Conservation (phyloP, 2,113 vertebrate genomes). For the Mixornis gularis region DNA sequence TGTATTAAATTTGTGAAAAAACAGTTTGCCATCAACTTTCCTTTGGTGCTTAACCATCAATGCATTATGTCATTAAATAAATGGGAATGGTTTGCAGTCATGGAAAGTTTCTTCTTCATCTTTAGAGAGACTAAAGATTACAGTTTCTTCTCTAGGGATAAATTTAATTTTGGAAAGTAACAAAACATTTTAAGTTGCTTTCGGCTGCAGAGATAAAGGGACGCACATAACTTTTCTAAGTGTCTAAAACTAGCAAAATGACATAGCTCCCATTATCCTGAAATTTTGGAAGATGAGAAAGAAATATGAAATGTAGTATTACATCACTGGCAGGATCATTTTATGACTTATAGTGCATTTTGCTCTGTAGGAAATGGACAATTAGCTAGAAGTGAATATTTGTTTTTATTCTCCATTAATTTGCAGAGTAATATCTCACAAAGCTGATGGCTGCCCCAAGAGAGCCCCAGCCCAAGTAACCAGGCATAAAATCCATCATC, state of each 20-base stretch:
- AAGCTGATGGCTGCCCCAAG: not conserved
- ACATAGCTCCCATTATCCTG: not conserved
- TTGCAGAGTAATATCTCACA: not conserved
- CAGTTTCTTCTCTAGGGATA: not conserved
- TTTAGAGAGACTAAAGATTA: not conserved
- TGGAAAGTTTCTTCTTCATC: not conserved
- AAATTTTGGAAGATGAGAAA: not conserved
- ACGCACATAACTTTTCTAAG: not conserved
- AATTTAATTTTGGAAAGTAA: not conserved
- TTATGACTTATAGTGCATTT: not conserved
- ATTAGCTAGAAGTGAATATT: not conserved
- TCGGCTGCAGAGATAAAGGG: not conserved
- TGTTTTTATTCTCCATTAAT: not conserved
- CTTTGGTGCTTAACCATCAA: not conserved
- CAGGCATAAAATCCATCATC: not conserved
- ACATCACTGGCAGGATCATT: not conserved
- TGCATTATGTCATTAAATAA: not conserved
- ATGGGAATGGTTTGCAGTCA: not conserved
- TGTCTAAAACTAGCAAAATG: not conserved
- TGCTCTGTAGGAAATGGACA: not conserved
- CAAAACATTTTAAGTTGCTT: not conserved
- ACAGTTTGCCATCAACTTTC: not conserved
- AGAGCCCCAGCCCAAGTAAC: not conserved
- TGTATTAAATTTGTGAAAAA: not conserved
- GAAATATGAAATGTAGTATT: not conserved